Evolutionary conservation across 2,113 vertebrate species (phyloP).

Genomic region (Aviceda subcristata): DNA sequence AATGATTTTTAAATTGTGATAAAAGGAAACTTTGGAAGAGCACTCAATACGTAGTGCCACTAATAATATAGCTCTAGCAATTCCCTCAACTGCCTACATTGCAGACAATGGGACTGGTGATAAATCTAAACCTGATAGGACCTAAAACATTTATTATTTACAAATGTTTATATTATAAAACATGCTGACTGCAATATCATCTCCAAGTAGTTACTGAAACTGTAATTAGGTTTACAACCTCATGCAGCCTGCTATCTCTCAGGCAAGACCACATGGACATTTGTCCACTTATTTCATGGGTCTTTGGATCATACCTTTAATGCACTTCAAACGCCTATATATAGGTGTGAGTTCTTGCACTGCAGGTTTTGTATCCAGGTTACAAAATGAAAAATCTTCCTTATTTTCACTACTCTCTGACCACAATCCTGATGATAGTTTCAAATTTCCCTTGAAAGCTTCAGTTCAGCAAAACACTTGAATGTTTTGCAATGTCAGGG

Average conservation of each 20-base stretch:
- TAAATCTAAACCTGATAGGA: slow-evolving; percentile 30
- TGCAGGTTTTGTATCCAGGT: background rate
- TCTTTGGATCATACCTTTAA: background rate
- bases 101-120: background rate
- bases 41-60: slow-evolving; percentile 4
- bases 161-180: slow-evolving; percentile 18
- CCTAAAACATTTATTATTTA: background rate
- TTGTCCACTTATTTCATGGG: background rate
- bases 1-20: slow-evolving; percentile 67
- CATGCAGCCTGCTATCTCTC: background rate
- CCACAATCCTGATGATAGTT: background rate
- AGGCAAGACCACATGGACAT: background rate
- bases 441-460: background rate
- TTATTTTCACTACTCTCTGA: background rate
- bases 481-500: background rate
- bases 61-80: slow-evolving; percentile 46
- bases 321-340: background rate
- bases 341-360: background rate
- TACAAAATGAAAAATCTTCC: background rate
- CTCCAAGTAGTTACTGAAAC: background rate
- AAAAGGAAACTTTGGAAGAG: slow-evolving; percentile 55
- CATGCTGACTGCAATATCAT: background rate
- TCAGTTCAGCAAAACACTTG: background rate
- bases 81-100: background rate
- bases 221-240: slow-evolving; percentile 16